These are phyloP conservation scores for Balaenoptera acutorostrata DNA, from an alignment of 2,113 vertebrate species.

Conservation along the genomic window DNA sequence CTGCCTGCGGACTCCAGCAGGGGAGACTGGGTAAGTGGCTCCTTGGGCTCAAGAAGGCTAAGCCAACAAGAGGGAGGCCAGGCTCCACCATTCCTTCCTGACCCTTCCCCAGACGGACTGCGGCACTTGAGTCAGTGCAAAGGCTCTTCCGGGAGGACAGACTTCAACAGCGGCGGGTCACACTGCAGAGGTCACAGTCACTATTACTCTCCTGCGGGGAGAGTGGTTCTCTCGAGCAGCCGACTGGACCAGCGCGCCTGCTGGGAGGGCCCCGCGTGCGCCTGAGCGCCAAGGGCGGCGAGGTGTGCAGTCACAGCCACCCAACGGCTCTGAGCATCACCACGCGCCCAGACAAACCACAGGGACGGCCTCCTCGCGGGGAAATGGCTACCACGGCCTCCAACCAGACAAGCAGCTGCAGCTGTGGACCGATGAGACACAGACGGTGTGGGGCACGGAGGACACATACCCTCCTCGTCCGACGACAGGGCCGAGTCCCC, in stretches of 20 bases:
- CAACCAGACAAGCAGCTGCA: background rate
- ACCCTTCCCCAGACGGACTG: constrained; percentile 57
- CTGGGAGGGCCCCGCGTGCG: background rate
- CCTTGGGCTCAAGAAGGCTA: background rate
- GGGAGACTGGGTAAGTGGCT: constrained; percentile 46
- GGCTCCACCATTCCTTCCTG: constrained; percentile 58
- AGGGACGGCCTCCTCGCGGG: background rate
- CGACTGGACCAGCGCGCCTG: constrained; percentile 37
- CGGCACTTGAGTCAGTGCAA: constrained; percentile 58
- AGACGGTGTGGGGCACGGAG: background rate
- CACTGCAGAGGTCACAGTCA: constrained; percentile 64
- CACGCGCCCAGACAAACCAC: background rate
- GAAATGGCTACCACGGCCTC: constrained; percentile 35
- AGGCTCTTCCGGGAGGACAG: constrained; percentile 62
- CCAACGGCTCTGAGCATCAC: background rate
- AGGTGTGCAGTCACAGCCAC: background rate
- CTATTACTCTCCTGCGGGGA: constrained; percentile 69
- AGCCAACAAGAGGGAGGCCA: constrained; percentile 41
- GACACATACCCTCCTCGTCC: constrained; percentile 92
- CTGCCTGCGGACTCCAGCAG: constrained; percentile 66
- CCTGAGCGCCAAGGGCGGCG: accelerated
- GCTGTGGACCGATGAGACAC: background rate
- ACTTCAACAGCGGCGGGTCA: constrained; percentile 55
- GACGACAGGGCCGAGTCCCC: constrained; percentile 92
- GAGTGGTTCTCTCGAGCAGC: constrained; percentile 67